Percentiles rank a stretch among this genome's conserved stretches.
Evolutionary conservation across 2,888 invertebrate species (phyloP).

Genomic region (Drosophila pseudotakahashii): DNA sequence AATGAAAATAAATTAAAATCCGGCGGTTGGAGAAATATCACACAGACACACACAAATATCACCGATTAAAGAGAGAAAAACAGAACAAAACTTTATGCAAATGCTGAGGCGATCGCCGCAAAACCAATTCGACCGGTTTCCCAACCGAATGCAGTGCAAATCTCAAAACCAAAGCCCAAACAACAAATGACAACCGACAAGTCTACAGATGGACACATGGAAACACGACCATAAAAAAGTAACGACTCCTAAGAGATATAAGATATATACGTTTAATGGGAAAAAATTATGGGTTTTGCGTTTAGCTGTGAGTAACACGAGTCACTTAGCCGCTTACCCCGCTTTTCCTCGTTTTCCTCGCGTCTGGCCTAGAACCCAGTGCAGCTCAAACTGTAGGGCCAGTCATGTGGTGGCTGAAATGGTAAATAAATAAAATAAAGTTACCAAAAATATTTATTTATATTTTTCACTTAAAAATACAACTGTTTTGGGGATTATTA

Average conservation of each 20-base stretch:
- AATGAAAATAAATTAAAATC: slow-evolving; percentile 72
- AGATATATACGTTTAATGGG: slow-evolving; percentile 24
- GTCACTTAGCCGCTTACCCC: slow-evolving; percentile 14
- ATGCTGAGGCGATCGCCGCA: slow-evolving; percentile 34
- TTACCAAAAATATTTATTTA: neutral
- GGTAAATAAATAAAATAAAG: neutral
- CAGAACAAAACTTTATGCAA: slow-evolving; percentile 77
- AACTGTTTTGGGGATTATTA: neutral
- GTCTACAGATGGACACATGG: slow-evolving; percentile 38
- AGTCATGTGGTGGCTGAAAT: slow-evolving; percentile 26
- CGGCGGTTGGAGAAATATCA: neutral
- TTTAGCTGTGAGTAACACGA: slow-evolving; percentile 26
- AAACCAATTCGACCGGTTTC: slow-evolving; percentile 66
- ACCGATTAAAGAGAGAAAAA: slow-evolving; percentile 64
- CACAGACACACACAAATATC: neutral
- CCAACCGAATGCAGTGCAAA: slow-evolving; percentile 62
- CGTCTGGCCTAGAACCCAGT: slow-evolving; percentile 18
- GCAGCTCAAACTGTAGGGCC: slow-evolving; percentile 23
- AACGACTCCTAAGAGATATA: slow-evolving; percentile 11
- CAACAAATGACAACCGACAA: slow-evolving; percentile 41
- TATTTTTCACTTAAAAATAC: neutral
- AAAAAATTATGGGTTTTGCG: slow-evolving; percentile 35
- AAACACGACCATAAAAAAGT: slow-evolving; percentile 31
- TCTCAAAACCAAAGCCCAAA: slow-evolving; percentile 44
- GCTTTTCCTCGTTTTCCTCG: neutral